phyloP scores from a whole-genome alignment of 2,113 vertebrate genomes.

The Tetrao urogallus region DNA sequence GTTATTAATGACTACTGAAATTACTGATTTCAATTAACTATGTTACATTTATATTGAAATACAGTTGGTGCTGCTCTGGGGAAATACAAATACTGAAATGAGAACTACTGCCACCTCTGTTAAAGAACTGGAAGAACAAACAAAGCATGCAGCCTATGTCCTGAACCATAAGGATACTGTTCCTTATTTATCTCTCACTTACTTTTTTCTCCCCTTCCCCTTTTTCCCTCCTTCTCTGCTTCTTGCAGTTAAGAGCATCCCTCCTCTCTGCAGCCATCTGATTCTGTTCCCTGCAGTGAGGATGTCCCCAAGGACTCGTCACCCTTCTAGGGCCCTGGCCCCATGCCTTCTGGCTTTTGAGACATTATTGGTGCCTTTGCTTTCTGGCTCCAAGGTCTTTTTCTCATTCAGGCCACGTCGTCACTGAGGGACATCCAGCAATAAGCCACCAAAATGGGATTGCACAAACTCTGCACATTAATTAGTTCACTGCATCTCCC shows the following conservation, averaged over 20 bases:
- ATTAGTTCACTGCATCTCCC: constrained; percentile 46
- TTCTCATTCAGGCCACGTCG: constrained; percentile 23
- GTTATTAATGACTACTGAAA: constrained; percentile 78
- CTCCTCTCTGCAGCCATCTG: neutral
- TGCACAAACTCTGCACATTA: constrained; percentile 53
- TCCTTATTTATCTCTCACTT: neutral
- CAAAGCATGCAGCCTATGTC: neutral
- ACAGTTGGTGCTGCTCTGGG: constrained; percentile 58
- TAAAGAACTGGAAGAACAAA: constrained; percentile 1
- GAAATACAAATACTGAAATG: constrained; percentile 73
- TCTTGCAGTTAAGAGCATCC: neutral
- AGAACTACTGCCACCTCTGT: constrained; percentile 31
- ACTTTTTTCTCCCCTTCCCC: neutral
- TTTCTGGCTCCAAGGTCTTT: neutral
- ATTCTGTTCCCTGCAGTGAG: neutral
- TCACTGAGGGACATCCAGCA: constrained; percentile 29
- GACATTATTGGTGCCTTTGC: neutral
- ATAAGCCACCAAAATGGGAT: constrained; percentile 57
- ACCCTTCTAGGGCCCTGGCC: neutral
- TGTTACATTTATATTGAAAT: constrained; percentile 64
- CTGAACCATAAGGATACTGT: neutral
- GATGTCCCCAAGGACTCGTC: neutral
- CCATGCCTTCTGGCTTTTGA: neutral
- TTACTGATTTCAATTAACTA: constrained; percentile 79
- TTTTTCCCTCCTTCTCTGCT: neutral